phyloP scores from a whole-genome alignment of 2,797 vertebrate genomes.

The Garrulus glandarius region DNA sequence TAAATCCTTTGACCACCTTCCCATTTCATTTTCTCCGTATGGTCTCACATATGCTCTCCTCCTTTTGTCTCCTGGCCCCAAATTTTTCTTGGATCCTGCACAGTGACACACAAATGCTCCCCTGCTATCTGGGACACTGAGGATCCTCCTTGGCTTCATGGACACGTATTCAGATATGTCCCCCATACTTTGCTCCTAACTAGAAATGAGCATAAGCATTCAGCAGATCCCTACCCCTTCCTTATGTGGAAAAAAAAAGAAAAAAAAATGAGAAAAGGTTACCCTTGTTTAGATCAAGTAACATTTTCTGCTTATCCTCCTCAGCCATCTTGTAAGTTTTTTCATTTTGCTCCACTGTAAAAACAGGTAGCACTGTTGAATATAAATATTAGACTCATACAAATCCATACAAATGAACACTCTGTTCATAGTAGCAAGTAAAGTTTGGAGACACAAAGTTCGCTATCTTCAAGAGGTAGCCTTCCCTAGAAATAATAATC shows the following conservation, averaged over 20 bases:
- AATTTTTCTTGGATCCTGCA: neutral
- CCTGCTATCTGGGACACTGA: neutral
- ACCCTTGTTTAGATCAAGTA: neutral
- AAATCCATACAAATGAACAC: neutral
- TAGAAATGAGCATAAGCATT: neutral
- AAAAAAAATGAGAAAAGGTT: neutral
- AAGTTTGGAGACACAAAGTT: neutral
- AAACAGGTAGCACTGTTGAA: neutral
- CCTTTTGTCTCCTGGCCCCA: neutral
- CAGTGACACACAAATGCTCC: fast-evolving
- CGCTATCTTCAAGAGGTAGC: neutral
- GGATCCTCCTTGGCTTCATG: neutral
- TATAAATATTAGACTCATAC: neutral
- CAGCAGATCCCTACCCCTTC: neutral
- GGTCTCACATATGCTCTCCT: neutral
- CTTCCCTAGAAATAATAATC: neutral
- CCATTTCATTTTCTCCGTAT: neutral
- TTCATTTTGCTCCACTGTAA: neutral
- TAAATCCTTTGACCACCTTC: neutral
- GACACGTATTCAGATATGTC: fast-evolving
- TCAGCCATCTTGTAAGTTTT: neutral
- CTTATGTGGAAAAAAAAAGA: fast-evolving
- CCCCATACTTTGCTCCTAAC: neutral
- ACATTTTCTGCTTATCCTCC: neutral
- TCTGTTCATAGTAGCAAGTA: neutral